Percentiles rank a stretch among this genome's conserved stretches.
These are phyloP conservation scores for Protophormia terraenovae DNA, from an alignment of 2,888 invertebrate genomes.

Conservation along the genomic window DNA sequence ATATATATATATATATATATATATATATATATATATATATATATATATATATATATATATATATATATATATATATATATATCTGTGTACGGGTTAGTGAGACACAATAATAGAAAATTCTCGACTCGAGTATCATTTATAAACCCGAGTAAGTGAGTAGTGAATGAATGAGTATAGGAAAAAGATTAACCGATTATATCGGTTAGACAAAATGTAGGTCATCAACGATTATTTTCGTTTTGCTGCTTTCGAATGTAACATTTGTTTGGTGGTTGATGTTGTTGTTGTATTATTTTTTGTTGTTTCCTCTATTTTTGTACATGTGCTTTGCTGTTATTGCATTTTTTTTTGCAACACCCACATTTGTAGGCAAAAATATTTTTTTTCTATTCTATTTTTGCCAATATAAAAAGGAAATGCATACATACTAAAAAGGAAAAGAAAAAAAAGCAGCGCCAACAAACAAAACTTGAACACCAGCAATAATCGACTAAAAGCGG, in stretches of 20 bases:
- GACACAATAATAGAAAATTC: constrained; percentile 15
- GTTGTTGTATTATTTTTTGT: not conserved
- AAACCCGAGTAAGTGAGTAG: not conserved
- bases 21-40: not conserved
- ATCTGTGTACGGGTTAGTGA: not conserved
- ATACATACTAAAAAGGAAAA: not conserved
- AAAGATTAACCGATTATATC: constrained; percentile 67
- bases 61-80: not conserved
- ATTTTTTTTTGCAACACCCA: constrained; percentile 40
- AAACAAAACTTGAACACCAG: not conserved
- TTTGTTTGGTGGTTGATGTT: constrained; percentile 31
- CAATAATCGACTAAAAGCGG: not conserved
- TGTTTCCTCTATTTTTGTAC: constrained; percentile 23
- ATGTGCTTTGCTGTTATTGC: not conserved
- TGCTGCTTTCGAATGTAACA: constrained; percentile 29
- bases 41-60: not conserved
- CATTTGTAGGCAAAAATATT: not conserved
- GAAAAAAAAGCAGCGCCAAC: not conserved
- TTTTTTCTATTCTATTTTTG: constrained; percentile 8
- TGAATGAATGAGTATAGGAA: constrained; percentile 21
- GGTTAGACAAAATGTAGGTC: constrained; percentile 64
- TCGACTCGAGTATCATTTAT: constrained; percentile 25
- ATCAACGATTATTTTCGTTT: constrained; percentile 58
- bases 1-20: too few species aligned
- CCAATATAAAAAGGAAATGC: constrained; percentile 34